Evolutionary conservation across 2,113 vertebrate genomes (phyloP).

Genomic region (Dascyllus trimaculatus): DNA sequence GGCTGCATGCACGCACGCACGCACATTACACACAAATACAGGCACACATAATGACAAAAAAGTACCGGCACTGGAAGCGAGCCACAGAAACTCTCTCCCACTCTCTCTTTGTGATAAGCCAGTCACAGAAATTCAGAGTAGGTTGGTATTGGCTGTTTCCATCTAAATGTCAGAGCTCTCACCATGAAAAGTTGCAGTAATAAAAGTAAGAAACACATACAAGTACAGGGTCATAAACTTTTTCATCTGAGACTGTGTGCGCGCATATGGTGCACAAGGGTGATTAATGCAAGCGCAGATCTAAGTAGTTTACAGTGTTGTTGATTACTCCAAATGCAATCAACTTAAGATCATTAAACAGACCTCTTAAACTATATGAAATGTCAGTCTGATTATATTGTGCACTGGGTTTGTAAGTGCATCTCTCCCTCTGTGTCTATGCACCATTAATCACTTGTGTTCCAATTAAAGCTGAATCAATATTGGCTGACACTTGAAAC

Average conservation of each 20-base stretch:
- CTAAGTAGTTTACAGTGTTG: constrained; percentile 19
- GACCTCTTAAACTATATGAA: constrained; percentile 22
- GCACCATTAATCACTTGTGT: background rate
- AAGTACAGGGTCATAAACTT: constrained; percentile 35
- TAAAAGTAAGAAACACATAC: constrained; percentile 45
- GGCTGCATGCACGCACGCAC: constrained; percentile 2
- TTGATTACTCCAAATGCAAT: constrained; percentile 42
- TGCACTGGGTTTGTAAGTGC: constrained; percentile 8
- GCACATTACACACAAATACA: constrained; percentile 10
- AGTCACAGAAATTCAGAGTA: constrained; percentile 39
- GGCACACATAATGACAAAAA: constrained; percentile 23
- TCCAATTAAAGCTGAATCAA: constrained; percentile 18
- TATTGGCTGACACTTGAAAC: background rate
- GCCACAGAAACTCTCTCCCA: constrained; percentile 37
- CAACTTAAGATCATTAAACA: constrained; percentile 35
- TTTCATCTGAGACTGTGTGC: background rate
- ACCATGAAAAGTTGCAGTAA: constrained; percentile 55
- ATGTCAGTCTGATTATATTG: constrained; percentile 39
- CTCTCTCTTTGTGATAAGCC: constrained; percentile 26
- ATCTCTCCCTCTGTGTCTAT: background rate
- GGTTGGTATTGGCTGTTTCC: constrained; percentile 43
- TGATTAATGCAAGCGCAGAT: constrained; percentile 5
- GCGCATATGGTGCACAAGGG: background rate
- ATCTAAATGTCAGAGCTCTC: constrained; percentile 70
- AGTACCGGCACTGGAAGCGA: constrained; percentile 32